Conservation (phyloP, 2,113 vertebrate genomes). For the Amazona vittata region DNA sequence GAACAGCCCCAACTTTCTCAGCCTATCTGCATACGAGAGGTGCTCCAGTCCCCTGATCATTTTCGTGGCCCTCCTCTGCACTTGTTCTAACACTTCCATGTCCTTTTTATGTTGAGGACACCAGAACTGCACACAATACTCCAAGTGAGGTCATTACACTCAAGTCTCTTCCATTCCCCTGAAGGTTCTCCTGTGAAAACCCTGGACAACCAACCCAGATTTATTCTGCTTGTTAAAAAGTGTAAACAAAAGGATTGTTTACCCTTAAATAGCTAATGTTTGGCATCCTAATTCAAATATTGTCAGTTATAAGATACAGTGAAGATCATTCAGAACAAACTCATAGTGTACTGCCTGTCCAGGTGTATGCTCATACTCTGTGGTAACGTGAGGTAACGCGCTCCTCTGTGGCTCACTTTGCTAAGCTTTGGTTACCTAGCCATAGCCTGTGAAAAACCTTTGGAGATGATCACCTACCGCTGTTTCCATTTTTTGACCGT, state of each 20-base stretch:
- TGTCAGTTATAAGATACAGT: neutral
- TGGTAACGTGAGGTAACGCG: rapidly evolving
- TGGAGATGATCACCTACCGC: conserved; percentile 80
- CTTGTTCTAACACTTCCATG: too few species aligned
- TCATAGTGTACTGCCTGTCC: neutral
- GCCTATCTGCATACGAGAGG: too few species aligned
- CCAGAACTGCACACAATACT: too few species aligned
- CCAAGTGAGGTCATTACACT: too few species aligned
- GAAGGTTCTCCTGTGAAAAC: neutral
- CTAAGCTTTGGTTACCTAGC: neutral
- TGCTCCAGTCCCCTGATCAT: too few species aligned
- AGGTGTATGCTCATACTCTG: rapidly evolving
- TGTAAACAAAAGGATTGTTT: neutral
- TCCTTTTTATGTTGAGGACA: too few species aligned
- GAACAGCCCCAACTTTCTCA: too few species aligned
- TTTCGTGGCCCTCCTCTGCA: too few species aligned
- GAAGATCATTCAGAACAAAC: neutral
- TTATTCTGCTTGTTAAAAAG: neutral
- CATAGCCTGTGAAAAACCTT: neutral
- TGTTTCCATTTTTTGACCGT: conserved; percentile 93
- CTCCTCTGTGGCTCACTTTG: neutral
- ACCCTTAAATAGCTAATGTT: neutral
- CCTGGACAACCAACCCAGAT: neutral
- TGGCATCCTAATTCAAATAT: neutral
- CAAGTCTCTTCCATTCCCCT: neutral